phyloP scores from a whole-genome alignment of 2,113 vertebrate species.

The Colaptes auratus region DNA sequence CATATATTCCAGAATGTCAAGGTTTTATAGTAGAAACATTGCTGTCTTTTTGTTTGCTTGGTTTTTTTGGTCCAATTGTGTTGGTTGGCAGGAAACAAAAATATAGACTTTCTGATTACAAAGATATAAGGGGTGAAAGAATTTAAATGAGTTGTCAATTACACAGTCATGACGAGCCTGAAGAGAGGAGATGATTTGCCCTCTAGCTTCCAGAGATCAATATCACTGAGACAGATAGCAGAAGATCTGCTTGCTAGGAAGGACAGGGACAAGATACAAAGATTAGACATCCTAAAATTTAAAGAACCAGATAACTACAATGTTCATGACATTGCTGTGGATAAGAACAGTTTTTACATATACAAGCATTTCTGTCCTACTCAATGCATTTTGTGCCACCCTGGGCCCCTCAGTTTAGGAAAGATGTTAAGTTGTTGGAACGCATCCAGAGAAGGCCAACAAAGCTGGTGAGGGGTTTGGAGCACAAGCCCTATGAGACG shows the following conservation, averaged over 20 bases:
- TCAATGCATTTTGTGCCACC: fast-evolving
- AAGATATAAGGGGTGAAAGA: not conserved
- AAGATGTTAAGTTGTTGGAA: too few species aligned
- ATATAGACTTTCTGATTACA: not conserved
- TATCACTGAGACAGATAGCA: not conserved
- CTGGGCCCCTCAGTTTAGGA: too few species aligned
- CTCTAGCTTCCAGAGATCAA: fast-evolving
- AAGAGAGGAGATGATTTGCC: not conserved
- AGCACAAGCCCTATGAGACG: too few species aligned
- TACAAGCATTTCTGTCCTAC: not conserved
- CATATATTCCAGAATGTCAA: not conserved
- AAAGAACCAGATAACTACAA: not conserved
- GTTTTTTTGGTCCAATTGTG: not conserved
- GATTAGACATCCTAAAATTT: fast-evolving
- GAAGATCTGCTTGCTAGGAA: not conserved
- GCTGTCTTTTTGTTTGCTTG: not conserved
- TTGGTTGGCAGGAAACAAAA: not conserved
- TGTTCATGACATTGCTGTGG: not conserved
- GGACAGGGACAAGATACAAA: not conserved
- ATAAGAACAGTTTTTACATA: not conserved
- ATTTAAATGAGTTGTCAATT: not conserved
- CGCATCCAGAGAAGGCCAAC: too few species aligned
- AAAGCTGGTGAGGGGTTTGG: too few species aligned
- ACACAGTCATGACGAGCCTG: not conserved
- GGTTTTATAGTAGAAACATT: not conserved